A percentile compares a stretch with the other conserved stretches of the same genome.
Evolutionary conservation across 2,888 invertebrate species (phyloP).

Genomic region (Andrena hattorfiana): DNA sequence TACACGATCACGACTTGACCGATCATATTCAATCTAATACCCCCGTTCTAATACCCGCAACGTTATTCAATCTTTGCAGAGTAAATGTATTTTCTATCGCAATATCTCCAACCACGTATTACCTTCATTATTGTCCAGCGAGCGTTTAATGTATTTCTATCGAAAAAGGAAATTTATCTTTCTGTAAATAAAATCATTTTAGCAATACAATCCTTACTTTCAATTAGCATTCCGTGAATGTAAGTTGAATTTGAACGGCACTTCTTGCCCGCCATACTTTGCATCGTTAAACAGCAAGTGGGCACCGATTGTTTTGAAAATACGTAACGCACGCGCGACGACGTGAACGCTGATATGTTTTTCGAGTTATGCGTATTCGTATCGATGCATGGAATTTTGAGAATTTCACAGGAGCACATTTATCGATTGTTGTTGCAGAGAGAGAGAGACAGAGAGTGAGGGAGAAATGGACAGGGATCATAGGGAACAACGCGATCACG

Average conservation of each 20-base stretch:
- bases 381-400: not conserved
- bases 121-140: not conserved
- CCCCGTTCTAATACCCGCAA: not conserved
- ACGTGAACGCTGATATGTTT: conserved; percentile 39
- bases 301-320: conserved; percentile 43
- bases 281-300: conserved; percentile 15
- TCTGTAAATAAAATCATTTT: conserved; percentile 3
- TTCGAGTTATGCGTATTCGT: conserved; percentile 6
- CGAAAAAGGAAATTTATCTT: not conserved
- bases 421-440: conserved; percentile 63
- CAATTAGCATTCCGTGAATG: not conserved
- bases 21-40: conserved; percentile 11
- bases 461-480: conserved; percentile 80
- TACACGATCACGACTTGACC: conserved; percentile 39
- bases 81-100: not conserved
- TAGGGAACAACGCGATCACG: conserved; percentile 77
- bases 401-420: not conserved
- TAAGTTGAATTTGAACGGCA: not conserved
- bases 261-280: not conserved
- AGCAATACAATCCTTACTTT: not conserved
- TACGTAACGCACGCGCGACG: conserved; percentile 21
- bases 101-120: not conserved
- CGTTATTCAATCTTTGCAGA: conserved; percentile 15
- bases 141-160: not conserved
- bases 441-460: conserved; percentile 28